Evolutionary conservation across 2,113 vertebrate species (phyloP).

Genomic region (Procavia capensis): DNA sequence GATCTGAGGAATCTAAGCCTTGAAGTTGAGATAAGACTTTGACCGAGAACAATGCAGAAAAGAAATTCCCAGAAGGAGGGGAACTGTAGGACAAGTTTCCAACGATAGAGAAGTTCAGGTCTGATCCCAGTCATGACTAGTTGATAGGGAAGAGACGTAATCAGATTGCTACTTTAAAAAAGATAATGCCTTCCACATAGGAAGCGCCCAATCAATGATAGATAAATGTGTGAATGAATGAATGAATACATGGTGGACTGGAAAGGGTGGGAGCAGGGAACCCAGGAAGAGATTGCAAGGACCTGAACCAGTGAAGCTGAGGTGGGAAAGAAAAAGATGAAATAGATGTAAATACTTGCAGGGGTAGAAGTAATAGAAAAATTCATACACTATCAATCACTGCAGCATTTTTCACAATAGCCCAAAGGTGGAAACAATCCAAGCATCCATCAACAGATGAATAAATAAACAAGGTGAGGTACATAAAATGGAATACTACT

Average conservation of each 20-base stretch:
- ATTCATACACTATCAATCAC: too few relatives aligned
- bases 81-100: not conserved
- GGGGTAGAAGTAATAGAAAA: accelerated
- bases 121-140: accelerated
- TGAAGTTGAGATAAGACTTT: not conserved
- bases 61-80: not conserved
- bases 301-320: not conserved
- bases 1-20: not conserved
- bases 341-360: not conserved
- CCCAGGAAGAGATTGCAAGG: not conserved
- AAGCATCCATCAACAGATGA: too few relatives aligned
- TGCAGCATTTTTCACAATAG: too few relatives aligned
- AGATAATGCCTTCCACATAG: accelerated
- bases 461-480: too few relatives aligned
- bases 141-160: not conserved
- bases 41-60: not conserved
- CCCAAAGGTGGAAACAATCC: too few relatives aligned
- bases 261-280: not conserved
- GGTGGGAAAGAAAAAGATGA: not conserved
- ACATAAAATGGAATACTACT: too few relatives aligned
- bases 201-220: accelerated
- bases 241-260: not conserved
- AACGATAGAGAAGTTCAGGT: not conserved
- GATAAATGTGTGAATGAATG: not conserved
- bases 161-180: not conserved